phyloP scores from a whole-genome alignment of 2,797 vertebrate genomes.

The Sphaeramia orbicularis region DNA sequence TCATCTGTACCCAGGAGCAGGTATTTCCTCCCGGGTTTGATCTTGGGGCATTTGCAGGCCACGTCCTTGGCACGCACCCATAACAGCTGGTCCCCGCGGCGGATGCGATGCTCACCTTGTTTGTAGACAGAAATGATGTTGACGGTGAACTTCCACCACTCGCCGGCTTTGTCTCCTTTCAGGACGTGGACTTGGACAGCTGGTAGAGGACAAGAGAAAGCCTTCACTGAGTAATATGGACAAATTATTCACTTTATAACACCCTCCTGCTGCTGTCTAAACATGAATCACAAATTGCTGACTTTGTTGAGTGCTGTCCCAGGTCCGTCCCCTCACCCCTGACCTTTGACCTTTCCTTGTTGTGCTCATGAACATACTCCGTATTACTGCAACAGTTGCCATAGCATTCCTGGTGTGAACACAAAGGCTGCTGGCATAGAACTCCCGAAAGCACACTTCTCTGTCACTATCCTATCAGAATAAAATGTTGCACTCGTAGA shows the following conservation, averaged over 20 bases:
- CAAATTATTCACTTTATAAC: not conserved
- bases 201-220: conserved; percentile 61
- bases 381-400: conserved; percentile 83
- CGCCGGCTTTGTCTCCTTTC: conserved; percentile 93
- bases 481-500: too few species aligned
- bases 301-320: conserved; percentile 29
- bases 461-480: conserved; percentile 6
- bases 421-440: conserved; percentile 71
- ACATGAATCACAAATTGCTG: conserved; percentile 23
- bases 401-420: conserved; percentile 73
- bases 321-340: conserved; percentile 66
- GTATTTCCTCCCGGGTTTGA: conserved; percentile 97
- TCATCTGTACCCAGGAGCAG: conserved; percentile 94
- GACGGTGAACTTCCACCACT: conserved; percentile 99
- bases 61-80: conserved; percentile 97
- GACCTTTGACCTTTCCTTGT: conserved; percentile 78
- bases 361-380: conserved; percentile 51
- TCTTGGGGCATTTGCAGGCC: conserved; percentile 97
- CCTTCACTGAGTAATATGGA: conserved; percentile 7
- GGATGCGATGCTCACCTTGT: conserved; percentile 94
- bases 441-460: conserved; percentile 60
- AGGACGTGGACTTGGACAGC: conserved; percentile 97
- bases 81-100: conserved; percentile 95
- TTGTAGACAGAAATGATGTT: conserved; percentile 99
- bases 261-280: conserved; percentile 13